Evolutionary conservation across 2,888 invertebrate species (phyloP).

Genomic region (Scaptomyza cyrtandrae): DNA sequence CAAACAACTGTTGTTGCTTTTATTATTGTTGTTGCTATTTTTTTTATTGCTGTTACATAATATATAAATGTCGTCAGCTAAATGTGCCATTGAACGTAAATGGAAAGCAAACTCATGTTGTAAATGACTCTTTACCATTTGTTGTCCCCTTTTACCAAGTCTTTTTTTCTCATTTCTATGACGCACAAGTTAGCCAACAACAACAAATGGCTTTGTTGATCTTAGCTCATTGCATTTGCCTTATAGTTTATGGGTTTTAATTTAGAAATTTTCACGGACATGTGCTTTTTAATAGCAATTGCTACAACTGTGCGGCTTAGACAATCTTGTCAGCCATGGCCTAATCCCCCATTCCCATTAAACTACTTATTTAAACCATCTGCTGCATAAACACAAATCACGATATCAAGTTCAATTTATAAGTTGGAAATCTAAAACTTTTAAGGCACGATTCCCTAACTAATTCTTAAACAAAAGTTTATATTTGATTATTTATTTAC

Average conservation of each 20-base stretch:
- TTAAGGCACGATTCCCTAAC: no score
- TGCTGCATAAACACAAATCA: constrained; percentile 9
- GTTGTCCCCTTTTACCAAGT: constrained; percentile 5
- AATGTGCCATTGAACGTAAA: constrained; percentile 50
- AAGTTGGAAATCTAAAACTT: no score
- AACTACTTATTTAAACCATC: neutral
- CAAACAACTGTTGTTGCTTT: constrained; percentile 24
- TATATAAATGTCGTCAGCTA: constrained; percentile 35
- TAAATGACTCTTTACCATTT: constrained; percentile 22
- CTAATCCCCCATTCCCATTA: constrained; percentile 1
- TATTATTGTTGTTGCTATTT: constrained; percentile 5
- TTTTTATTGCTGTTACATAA: constrained; percentile 19
- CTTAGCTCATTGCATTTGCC: constrained; percentile 11
- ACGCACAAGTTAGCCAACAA: constrained; percentile 47
- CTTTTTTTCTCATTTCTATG: constrained; percentile 27
- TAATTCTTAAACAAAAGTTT: neutral
- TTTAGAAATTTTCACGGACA: constrained; percentile 47
- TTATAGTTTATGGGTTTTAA: constrained; percentile 42
- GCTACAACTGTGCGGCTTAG: constrained; percentile 44
- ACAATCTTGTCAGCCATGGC: neutral
- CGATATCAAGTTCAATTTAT: no score
- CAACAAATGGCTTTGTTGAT: constrained; percentile 8
- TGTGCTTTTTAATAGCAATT: constrained; percentile 46
- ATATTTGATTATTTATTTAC: no score
- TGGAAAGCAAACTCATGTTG: constrained; percentile 49